These are phyloP conservation scores for Schizotus pectinicornis DNA, from an alignment of 2,888 invertebrate species.

Conservation along the genomic window DNA sequence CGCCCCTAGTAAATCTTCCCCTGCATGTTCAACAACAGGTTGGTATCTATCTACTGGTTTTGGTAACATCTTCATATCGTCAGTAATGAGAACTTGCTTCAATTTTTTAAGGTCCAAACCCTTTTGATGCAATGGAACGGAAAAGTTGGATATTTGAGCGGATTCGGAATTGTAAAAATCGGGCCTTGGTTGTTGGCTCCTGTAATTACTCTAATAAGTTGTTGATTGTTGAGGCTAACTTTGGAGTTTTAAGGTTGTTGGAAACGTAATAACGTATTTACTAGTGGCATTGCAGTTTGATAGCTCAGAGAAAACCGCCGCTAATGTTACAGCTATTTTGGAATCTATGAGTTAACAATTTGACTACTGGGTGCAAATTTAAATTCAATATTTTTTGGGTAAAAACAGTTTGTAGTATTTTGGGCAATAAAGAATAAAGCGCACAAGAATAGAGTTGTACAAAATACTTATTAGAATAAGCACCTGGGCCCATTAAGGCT, in stretches of 20 bases:
- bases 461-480: no score
- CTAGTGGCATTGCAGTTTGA: constrained; percentile 3
- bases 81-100: background rate
- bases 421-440: no score
- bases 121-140: constrained; percentile 9
- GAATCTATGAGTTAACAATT: background rate
- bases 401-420: no score
- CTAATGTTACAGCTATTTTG: background rate
- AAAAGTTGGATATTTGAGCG: constrained; percentile 6
- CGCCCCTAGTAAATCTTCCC: constrained; percentile 2
- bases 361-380: no score
- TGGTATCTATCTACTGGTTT: background rate
- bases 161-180: constrained; percentile 1
- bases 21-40: constrained; percentile 7
- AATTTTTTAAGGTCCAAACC: constrained; percentile 1
- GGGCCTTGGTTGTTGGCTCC: constrained; percentile 5
- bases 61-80: background rate
- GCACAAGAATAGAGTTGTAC: no score
- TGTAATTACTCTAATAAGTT: background rate
- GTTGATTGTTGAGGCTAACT: background rate
- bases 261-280: constrained; percentile 10
- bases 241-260: constrained; percentile 1
- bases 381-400: no score
- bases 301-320: background rate
- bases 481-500: no score